Percentiles rank a stretch among this genome's conserved stretches.
Evolutionary conservation across 2,888 invertebrate genomes (phyloP).

Genomic region (Cantharis rufa): DNA sequence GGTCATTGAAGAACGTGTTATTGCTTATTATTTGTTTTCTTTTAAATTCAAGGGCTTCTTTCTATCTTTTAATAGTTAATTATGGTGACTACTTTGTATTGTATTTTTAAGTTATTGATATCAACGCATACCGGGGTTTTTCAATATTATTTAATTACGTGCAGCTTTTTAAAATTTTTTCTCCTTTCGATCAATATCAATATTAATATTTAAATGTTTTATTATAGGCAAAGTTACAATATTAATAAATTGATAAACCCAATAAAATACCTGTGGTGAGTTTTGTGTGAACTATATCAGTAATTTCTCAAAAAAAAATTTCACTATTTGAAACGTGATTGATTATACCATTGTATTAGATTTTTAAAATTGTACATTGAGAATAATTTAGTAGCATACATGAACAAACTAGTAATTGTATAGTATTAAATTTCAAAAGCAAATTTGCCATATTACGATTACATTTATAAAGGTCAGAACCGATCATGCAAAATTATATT

Average conservation of each 20-base stretch:
- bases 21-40: slow-evolving; percentile 7
- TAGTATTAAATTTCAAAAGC: slow-evolving; percentile 10
- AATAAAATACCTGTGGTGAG: neutral
- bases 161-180: too few species aligned
- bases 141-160: neutral
- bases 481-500: slow-evolving; percentile 17
- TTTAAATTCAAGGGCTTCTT: slow-evolving; percentile 12
- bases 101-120: neutral
- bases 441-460: slow-evolving; percentile 6
- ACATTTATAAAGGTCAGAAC: slow-evolving; percentile 10
- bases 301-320: neutral
- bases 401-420: slow-evolving; percentile 12
- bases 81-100: neutral
- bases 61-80: neutral
- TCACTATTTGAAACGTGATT: slow-evolving; percentile 16
- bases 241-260: neutral
- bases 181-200: too few species aligned
- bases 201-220: too few species aligned
- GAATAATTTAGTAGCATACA: slow-evolving; percentile 23
- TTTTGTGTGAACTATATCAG: neutral
- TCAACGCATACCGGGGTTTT: neutral
- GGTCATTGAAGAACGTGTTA: slow-evolving; percentile 34
- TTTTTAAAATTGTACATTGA: slow-evolving; percentile 20
- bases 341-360: slow-evolving; percentile 7
- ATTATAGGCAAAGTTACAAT: too few species aligned